These are phyloP conservation scores for Macropus fuliginosus DNA, from an alignment of 2,797 vertebrate species.

Conservation along the genomic window DNA sequence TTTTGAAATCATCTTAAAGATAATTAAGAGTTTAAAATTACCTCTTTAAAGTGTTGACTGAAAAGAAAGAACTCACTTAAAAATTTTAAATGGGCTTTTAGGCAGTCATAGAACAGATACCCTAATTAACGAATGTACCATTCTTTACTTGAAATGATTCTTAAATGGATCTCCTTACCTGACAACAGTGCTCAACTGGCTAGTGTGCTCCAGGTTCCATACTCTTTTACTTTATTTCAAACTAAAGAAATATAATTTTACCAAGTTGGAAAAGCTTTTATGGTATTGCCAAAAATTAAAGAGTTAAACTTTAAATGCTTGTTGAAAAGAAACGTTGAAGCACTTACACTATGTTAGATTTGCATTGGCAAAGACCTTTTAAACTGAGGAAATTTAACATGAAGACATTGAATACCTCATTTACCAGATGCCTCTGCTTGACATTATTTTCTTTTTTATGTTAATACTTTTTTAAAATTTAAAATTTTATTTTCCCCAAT, in stretches of 20 bases:
- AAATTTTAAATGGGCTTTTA: neutral
- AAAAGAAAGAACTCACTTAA: conserved; percentile 21
- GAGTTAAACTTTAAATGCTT: neutral
- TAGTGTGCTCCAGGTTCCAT: no score
- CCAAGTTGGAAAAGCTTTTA: conserved; percentile 23
- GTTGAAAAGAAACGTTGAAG: neutral
- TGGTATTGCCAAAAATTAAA: neutral
- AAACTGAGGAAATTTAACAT: neutral
- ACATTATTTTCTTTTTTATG: neutral
- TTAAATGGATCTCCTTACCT: neutral
- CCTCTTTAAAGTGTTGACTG: conserved; percentile 9
- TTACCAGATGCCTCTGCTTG: neutral
- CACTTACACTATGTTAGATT: neutral
- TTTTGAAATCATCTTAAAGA: conserved; percentile 20
- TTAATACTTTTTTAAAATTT: no score
- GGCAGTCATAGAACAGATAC: neutral
- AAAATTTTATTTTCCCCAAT: no score
- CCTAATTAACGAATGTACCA: neutral
- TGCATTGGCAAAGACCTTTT: neutral
- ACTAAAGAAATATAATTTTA: conserved; percentile 22
- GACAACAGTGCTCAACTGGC: no score
- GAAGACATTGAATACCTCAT: neutral
- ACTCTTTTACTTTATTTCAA: neutral
- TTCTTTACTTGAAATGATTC: neutral
- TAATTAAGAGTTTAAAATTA: neutral